Base-by-base conservation (phyloP, 2,888 invertebrate species). In the Erebia epiphron region DNA sequence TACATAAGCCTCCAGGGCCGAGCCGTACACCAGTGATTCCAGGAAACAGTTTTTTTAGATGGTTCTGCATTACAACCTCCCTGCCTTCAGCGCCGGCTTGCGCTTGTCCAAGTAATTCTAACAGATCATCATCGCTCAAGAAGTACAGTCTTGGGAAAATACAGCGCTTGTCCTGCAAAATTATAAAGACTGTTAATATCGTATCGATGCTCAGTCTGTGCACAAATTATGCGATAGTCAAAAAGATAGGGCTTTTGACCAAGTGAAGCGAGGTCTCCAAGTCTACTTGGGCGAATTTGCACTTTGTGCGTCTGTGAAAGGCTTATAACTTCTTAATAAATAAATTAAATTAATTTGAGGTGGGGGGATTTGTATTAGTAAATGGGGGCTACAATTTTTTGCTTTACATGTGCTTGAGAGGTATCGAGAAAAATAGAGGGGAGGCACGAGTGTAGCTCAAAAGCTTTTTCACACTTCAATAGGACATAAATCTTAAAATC, bases 61-160 rank as follows among this genome's bases (percentile, higher is more conserved):
- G 99, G 0, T 96, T 95, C 87, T 99, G 98, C 86, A 99, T 97
- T 3, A 99, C 97, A 63, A 95, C 95, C 73, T 97, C 97, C 14
- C 90, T 83, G 0, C 92, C 92, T 18, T 88, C 90, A 14, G 92
- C 88, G 9, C 92, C 93, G 79, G 98, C 98, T 0, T 97, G 96
- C 0, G 98, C 96, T 90, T 99, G 98, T 0, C 99, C 99, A 13
- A 99, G 94, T 73, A 99, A 95, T 93, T 99, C 99, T 70, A 99
- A 91, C 68, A 99, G 94, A 88, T 99, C 99, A 82, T 99, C 99
- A 84, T 99, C 99, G 72, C 99, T 99, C 75, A 99, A 94, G 86
- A 99, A 99, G 85, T 99, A 98, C 79, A 99, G 97, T 72, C 99
- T 94, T 9, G 99, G 99, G 90, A 99, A 99, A 64, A 96, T 95